Base-by-base conservation (phyloP, 1,140 invertebrate genomes). In the Bombus impatiens region DNA sequence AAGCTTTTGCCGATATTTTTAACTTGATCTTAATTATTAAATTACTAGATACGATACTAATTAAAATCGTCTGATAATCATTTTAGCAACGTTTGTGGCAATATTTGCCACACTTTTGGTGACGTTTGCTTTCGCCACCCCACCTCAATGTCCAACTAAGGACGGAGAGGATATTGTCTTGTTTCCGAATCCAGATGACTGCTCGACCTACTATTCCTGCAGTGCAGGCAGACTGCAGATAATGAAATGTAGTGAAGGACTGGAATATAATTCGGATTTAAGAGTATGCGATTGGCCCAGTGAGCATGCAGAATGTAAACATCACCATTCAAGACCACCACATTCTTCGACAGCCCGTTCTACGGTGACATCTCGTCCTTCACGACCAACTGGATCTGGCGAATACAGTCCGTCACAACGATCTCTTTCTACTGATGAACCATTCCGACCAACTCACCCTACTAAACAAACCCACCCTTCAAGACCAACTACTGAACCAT, bases 161-260 rank as follows among this genome's bases (percentile, higher is more conserved):
- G 37, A 83, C n/a, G 42, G 9, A 32, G 22, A 13, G 1, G 3
- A 47, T n/a, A 13, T 53, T 8, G 0, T 8, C 3, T 25, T 83
- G 22, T n/a, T 77, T 37, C 40, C 72, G 5, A 83, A 83, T 65
- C 72, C 59, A 42, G 57, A 82, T 3, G 80, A 82, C 10, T 82
- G 70, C 35, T 32, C 25, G 12, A 42, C 35, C 2, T 82, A 12
- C 32, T 82, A 44, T 25, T 4, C 0, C 2, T 82, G 80, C 53
- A 28, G 10, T 32, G 13, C 18, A 8, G 80, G 80, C 18, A 1
- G 3, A 13, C 40, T 35, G 32, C 12, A 3, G 4, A 18, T 35
- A 25, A 74, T 75, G 80, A 0, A 62, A 4, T 82, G 80, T 9
- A 10, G 1, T 1, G 15, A 5, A 22, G 70, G 40, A 13, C 71